These are phyloP conservation scores for Eupristina koningsbergeri DNA, from an alignment of 1,140 invertebrate genomes.

Conservation along the genomic window DNA sequence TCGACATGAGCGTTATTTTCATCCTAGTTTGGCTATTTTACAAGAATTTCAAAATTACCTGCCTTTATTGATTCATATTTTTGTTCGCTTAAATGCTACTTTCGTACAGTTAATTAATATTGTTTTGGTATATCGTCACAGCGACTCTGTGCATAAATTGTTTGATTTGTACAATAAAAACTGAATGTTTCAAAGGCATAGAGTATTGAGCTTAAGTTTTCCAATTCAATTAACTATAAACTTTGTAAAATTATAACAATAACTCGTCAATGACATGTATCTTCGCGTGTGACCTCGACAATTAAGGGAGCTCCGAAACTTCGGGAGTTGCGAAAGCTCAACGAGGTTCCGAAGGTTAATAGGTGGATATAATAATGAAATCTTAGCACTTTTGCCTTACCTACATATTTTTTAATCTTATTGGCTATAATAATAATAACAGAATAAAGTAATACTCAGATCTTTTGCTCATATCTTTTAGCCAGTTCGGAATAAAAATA, in stretches of 20 bases:
- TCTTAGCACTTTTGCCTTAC: not conserved
- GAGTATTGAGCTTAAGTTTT: not conserved
- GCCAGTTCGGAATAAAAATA: too few species aligned
- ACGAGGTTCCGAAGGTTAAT: too few species aligned
- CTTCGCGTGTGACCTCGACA: not conserved
- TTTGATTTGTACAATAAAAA: constrained; percentile 64
- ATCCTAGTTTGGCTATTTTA: constrained; percentile 13
- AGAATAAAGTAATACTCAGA: not conserved
- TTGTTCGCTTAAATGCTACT: constrained; percentile 49
- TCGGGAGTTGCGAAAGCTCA: not conserved
- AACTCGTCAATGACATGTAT: not conserved
- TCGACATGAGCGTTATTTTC: not conserved
- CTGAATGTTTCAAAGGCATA: not conserved
- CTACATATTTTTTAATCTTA: not conserved
- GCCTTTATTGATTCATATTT: constrained; percentile 42
- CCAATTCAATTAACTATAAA: not conserved
- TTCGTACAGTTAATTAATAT: constrained; percentile 60
- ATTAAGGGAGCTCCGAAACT: not conserved
- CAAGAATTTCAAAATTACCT: constrained; percentile 44
- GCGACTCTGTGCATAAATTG: constrained; percentile 68
- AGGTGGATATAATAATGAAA: not conserved
- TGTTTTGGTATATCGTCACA: constrained; percentile 74
- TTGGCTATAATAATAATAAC: not conserved
- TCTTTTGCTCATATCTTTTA: not conserved
- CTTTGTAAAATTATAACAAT: not conserved